These are phyloP conservation scores for Silurus glanis DNA, from an alignment of 2,113 vertebrate genomes.

Conservation along the genomic window DNA sequence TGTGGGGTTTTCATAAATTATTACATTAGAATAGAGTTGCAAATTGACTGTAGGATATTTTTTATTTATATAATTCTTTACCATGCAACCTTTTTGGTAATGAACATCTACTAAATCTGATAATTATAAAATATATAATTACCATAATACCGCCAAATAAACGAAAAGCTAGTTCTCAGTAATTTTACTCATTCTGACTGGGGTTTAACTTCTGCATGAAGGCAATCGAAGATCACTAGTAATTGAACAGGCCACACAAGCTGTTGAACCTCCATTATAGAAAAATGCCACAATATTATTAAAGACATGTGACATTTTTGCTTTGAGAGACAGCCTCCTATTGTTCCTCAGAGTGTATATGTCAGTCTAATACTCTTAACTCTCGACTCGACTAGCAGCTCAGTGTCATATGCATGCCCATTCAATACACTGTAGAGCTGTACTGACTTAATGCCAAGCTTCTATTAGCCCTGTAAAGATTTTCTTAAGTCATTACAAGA, in stretches of 20 bases:
- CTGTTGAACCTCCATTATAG: conserved; percentile 46
- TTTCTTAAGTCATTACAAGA: conserved; percentile 67
- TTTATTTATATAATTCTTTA: conserved; percentile 7
- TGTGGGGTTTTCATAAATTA: conserved; percentile 53
- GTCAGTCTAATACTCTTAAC: conserved; percentile 69
- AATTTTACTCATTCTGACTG: neutral
- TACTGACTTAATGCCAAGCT: conserved; percentile 60
- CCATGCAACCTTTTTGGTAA: neutral
- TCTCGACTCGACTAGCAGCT: conserved; percentile 58
- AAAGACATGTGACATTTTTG: conserved; percentile 53
- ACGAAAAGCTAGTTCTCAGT: neutral
- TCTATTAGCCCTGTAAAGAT: conserved; percentile 59
- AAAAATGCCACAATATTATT: conserved; percentile 54
- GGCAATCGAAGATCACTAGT: conserved; percentile 38
- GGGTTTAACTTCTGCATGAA: conserved; percentile 27
- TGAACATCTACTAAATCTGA: neutral
- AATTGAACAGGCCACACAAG: conserved; percentile 37
- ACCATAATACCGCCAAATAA: neutral
- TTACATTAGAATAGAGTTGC: conserved; percentile 50
- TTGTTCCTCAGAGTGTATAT: conserved; percentile 70
- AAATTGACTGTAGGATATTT: conserved; percentile 49
- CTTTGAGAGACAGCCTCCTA: conserved; percentile 63
- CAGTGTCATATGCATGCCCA: conserved; percentile 57
- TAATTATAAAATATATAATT: neutral
- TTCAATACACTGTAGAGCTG: conserved; percentile 56